These are phyloP conservation scores for Panthera leo DNA, from an alignment of 2,113 vertebrate genomes.

Conservation along the genomic window DNA sequence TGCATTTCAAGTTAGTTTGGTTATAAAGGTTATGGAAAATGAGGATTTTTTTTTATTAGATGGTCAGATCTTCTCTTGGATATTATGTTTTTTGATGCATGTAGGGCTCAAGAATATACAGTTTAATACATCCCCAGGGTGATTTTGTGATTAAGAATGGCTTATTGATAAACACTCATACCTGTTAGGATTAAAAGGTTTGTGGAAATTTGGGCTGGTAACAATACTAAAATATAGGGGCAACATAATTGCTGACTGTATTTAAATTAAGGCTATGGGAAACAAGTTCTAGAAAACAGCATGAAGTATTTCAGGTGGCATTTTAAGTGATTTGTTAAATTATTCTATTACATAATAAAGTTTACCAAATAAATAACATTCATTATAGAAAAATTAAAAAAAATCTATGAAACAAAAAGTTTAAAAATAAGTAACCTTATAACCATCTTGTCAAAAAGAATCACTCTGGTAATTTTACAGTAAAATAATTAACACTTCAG, in stretches of 20 bases:
- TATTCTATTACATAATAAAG: background rate
- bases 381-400: background rate
- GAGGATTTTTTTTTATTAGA: background rate
- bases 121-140: background rate
- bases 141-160: background rate
- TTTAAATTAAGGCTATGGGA: background rate
- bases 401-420: background rate
- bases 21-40: background rate
- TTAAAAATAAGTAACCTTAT: background rate
- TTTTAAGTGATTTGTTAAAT: background rate
- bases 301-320: background rate
- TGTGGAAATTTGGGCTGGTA: background rate
- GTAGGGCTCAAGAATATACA: background rate
- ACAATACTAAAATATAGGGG: background rate
- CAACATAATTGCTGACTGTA: background rate
- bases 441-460: background rate
- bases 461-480: background rate
- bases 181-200: background rate
- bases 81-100: background rate
- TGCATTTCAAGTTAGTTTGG: background rate
- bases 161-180: background rate
- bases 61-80: background rate
- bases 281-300: slow-evolving; percentile 10
- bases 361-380: background rate
- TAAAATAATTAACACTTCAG: background rate